Conservation (phyloP, 2,888 invertebrate genomes). For the Halocaridina rubra region DNA sequence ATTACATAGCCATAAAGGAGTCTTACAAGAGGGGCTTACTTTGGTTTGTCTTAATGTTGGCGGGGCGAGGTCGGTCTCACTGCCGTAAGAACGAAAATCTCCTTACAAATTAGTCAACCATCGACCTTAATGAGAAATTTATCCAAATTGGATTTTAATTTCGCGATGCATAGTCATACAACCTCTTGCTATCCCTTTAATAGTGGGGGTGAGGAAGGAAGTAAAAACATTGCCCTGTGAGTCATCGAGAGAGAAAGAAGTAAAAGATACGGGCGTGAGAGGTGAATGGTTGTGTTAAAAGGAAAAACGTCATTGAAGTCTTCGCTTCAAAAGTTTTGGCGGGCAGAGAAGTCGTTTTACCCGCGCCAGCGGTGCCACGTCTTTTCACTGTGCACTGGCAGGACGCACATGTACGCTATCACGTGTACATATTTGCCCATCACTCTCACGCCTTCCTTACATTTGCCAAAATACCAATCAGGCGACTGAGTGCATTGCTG, state of each 20-base stretch:
- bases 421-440: slow-evolving; percentile 7
- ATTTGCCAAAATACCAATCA: slow-evolving; percentile 63
- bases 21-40: slow-evolving; percentile 39
- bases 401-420: neutral
- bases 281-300: slow-evolving; percentile 6
- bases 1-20: slow-evolving; percentile 60
- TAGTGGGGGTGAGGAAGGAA: neutral
- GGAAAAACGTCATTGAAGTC: neutral
- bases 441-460: slow-evolving; percentile 56
- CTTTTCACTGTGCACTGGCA: neutral
- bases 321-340: slow-evolving; percentile 55
- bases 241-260: neutral
- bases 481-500: slow-evolving; percentile 62
- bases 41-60: slow-evolving; percentile 42
- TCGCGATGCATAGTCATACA: neutral
- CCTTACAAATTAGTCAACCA: neutral
- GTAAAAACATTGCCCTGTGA: neutral
- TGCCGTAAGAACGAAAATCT: slow-evolving; percentile 16
- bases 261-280: neutral
- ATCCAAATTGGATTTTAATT: neutral
- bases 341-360: slow-evolving; percentile 25
- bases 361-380: slow-evolving; percentile 31
- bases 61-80: slow-evolving; percentile 22
- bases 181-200: neutral
- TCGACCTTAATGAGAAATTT: neutral